Evolutionary conservation across 2,113 vertebrate genomes (phyloP).

Genomic region (Microcebus lehilahytsara): DNA sequence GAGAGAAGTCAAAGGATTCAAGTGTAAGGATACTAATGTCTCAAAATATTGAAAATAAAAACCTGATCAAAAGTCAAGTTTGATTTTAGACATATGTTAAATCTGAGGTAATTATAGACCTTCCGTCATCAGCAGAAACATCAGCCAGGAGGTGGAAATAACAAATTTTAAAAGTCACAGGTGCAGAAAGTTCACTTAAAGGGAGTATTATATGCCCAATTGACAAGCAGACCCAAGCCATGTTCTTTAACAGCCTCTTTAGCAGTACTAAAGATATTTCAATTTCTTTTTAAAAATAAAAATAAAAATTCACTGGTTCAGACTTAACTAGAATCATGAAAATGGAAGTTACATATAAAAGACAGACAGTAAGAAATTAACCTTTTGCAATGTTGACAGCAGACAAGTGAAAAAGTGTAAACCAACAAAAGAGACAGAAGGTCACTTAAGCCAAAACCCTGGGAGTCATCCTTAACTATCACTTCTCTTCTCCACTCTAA

Average conservation of each 20-base stretch:
- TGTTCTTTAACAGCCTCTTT: slow-evolving; percentile 26
- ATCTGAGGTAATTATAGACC: not conserved
- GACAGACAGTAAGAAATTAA: not conserved
- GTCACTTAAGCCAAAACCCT: not conserved
- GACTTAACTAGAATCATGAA: not conserved
- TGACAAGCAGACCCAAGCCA: not conserved
- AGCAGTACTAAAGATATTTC: slow-evolving; percentile 2
- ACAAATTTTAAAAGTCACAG: not conserved
- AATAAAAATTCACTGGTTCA: not conserved
- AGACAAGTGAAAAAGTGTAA: not conserved
- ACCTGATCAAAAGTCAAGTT: not conserved
- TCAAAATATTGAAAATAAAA: slow-evolving; percentile 46
- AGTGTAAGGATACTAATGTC: not conserved
- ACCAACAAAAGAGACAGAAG: not conserved
- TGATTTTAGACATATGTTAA: not conserved
- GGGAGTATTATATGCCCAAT: not conserved
- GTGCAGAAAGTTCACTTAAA: not conserved
- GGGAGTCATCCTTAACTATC: not conserved
- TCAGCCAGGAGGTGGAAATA: not conserved
- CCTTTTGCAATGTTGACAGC: not conserved
- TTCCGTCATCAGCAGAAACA: not conserved
- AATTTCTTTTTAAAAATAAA: not conserved
- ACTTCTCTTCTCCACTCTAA: not conserved
- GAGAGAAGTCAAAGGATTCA: not conserved
- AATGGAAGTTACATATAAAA: not conserved